Evolutionary conservation across 2,888 invertebrate genomes (phyloP).

Genomic region (Synergus itoensis): DNA sequence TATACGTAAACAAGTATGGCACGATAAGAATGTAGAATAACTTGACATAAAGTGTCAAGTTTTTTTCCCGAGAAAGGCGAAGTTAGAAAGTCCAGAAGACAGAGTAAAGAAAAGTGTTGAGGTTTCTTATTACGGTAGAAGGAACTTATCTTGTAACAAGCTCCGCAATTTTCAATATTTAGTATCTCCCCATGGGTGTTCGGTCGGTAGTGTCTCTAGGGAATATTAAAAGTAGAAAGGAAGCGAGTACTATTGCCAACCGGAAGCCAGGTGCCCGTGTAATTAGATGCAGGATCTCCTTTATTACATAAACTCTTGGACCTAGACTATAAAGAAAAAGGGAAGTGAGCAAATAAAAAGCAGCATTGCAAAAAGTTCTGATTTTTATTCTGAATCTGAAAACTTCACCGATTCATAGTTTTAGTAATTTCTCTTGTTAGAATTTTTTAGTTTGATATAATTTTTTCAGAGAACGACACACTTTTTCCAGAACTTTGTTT

Average conservation of each 20-base stretch:
- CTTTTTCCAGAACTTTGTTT: no score
- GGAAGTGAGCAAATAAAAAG: not conserved
- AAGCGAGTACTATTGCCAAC: slow-evolving; percentile 44
- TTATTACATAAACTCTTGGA: not conserved
- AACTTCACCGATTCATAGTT: no score
- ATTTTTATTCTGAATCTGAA: not conserved
- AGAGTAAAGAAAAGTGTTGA: not conserved
- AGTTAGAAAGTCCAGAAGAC: not conserved
- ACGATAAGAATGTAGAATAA: no score
- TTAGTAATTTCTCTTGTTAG: no score
- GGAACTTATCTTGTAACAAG: slow-evolving; percentile 16
- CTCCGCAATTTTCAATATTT: slow-evolving; percentile 42
- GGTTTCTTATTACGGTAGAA: not conserved
- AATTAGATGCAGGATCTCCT: not conserved
- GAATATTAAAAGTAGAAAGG: slow-evolving; percentile 45
- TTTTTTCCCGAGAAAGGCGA: not conserved
- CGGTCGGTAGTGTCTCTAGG: not conserved
- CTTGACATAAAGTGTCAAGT: not conserved
- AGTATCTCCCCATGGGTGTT: slow-evolving; percentile 16
- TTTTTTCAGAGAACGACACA: no score
- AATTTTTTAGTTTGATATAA: no score
- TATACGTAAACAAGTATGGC: not conserved
- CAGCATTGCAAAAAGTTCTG: not conserved
- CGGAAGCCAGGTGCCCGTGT: slow-evolving; percentile 34
- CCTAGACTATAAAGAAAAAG: not conserved